A percentile compares a stretch with the other conserved stretches of the same genome.
Conservation (phyloP, 2,113 vertebrate species). For the Tyto alba region DNA sequence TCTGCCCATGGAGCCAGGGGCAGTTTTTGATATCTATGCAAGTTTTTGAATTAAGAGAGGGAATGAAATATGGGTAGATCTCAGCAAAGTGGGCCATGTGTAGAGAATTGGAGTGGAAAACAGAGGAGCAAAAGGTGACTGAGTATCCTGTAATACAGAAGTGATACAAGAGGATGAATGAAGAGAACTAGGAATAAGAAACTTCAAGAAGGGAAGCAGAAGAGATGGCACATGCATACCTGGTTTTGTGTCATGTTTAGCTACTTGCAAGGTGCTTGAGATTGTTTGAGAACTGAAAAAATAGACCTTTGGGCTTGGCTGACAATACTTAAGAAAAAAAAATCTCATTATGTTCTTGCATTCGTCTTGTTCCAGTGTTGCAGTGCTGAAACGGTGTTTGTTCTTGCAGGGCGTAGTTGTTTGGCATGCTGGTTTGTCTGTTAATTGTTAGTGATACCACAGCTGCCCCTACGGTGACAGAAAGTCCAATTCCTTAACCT, state of each 20-base stretch:
- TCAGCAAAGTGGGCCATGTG: fast-evolving
- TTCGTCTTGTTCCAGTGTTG: neutral
- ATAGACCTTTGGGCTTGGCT: neutral
- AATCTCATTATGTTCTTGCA: neutral
- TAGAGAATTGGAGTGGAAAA: neutral
- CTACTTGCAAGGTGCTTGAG: neutral
- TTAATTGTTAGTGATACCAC: neutral
- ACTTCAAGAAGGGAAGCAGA: neutral
- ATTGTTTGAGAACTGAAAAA: neutral
- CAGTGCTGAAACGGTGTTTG: neutral
- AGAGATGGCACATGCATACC: fast-evolving
- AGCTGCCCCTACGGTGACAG: neutral
- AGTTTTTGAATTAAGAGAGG: neutral
- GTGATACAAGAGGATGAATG: neutral
- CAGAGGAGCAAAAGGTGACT: neutral
- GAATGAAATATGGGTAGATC: neutral
- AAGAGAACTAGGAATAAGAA: neutral
- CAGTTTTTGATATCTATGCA: neutral
- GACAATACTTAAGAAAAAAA: neutral
- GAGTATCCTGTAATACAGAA: neutral
- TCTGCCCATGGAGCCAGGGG: neutral
- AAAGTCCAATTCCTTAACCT: neutral
- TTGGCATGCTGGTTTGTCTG: neutral
- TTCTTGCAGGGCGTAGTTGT: neutral
- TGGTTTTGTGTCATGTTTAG: neutral